Evolutionary conservation across 1,140 invertebrate genomes (phyloP).

Genomic region (Heliothis virescens): DNA sequence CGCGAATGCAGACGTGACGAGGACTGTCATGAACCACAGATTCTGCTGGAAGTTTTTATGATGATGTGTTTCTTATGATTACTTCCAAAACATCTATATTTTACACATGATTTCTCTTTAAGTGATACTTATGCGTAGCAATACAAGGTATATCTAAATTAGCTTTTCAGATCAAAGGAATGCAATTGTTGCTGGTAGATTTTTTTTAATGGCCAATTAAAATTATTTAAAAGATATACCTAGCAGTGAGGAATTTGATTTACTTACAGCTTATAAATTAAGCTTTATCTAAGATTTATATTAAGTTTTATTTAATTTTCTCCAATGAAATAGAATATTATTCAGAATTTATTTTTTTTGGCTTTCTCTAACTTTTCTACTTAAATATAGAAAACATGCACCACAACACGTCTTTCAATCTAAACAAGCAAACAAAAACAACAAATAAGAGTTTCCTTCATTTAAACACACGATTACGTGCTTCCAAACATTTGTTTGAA

Average conservation of each 20-base stretch:
- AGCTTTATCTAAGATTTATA: too few species aligned
- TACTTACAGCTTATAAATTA: too few species aligned
- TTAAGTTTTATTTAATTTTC: too few species aligned
- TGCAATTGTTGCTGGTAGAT: too few species aligned
- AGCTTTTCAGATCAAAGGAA: too few species aligned
- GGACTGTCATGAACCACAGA: constrained; percentile 23
- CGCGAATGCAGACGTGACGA: constrained; percentile 52
- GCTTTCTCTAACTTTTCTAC: not conserved
- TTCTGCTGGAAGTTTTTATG: not conserved
- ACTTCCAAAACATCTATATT: not conserved
- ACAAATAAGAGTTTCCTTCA: constrained; percentile 43
- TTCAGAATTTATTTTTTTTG: not conserved
- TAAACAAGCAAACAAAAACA: constrained; percentile 24
- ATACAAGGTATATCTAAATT: too few species aligned
- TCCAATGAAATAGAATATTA: too few species aligned
- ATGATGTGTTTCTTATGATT: not conserved
- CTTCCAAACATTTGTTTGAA: constrained; percentile 39
- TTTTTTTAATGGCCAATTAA: too few species aligned
- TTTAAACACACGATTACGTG: constrained; percentile 41
- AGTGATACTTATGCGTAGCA: too few species aligned
- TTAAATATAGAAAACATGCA: constrained; percentile 15
- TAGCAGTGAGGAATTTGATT: too few species aligned
- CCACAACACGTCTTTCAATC: not conserved
- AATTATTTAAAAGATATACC: too few species aligned
- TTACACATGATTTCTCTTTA: not conserved